Evolutionary conservation across 1,140 invertebrate genomes (phyloP).

Genomic region (Caligus rogercresseyi): DNA sequence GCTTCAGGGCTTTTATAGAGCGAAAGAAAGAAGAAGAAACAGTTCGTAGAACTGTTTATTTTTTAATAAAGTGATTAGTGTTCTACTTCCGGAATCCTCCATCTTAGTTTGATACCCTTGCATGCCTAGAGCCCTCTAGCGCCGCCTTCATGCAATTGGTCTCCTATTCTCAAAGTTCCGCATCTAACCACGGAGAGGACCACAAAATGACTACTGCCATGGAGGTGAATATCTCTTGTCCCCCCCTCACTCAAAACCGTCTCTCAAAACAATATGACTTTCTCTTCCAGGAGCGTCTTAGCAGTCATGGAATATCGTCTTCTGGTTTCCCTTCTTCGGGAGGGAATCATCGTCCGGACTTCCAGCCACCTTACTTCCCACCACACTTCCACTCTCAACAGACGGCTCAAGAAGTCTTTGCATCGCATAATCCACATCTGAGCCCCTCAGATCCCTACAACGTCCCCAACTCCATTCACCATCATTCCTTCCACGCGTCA

Average conservation of each 20-base stretch:
- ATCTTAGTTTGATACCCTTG: no score
- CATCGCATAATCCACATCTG: constrained; percentile 5
- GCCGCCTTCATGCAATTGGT: background rate
- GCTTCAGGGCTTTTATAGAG: no score
- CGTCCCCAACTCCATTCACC: constrained; percentile 8
- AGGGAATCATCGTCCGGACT: background rate
- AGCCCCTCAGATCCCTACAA: constrained; percentile 4
- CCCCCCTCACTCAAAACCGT: background rate
- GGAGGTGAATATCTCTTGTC: constrained; percentile 3
- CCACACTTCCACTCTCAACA: constrained; percentile 9
- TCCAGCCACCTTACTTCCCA: constrained; percentile 7
- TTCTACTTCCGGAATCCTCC: no score
- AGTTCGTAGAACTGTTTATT: no score
- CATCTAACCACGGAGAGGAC: background rate
- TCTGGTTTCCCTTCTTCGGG: constrained; percentile 5
- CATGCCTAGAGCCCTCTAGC: no score
- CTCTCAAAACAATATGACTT: constrained; percentile 7
- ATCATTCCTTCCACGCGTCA: constrained; percentile 10
- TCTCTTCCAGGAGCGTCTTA: constrained; percentile 10
- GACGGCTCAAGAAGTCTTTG: constrained; percentile 12
- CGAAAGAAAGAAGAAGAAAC: no score
- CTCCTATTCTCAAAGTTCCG: no score
- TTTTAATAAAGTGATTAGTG: no score
- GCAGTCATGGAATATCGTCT: constrained; percentile 14
- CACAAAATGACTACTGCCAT: constrained; percentile 15